Conservation (phyloP, 2,888 invertebrate genomes). For the Sesamia inferens region DNA sequence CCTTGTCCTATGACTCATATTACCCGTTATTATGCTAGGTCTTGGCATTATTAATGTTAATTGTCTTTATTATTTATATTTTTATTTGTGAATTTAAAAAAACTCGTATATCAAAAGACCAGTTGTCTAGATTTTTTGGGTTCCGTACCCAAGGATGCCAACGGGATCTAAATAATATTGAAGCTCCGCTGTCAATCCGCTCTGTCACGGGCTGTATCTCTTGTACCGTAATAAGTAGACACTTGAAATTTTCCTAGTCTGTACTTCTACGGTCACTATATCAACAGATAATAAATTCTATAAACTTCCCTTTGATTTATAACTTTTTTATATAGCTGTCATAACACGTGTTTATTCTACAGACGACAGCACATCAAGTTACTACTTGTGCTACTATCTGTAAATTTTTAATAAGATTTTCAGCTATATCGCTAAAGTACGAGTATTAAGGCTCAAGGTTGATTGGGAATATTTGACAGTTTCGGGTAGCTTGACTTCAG, state of each 20-base stretch:
- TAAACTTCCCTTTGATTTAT: too few species aligned
- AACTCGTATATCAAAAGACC: constrained; percentile 12
- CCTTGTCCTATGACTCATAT: constrained; percentile 53
- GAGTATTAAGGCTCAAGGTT: too few species aligned
- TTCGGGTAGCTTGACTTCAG: too few species aligned
- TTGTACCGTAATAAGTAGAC: neutral
- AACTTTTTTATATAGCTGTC: too few species aligned
- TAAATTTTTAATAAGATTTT: too few species aligned
- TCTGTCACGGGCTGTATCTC: neutral
- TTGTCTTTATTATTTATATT: constrained; percentile 11
- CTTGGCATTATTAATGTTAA: constrained; percentile 31
- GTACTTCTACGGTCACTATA: too few species aligned
- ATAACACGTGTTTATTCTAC: neutral
- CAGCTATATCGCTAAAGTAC: too few species aligned
- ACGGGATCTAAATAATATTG: too few species aligned
- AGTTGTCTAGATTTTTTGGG: neutral
- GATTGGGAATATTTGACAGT: too few species aligned
- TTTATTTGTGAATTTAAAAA: constrained; percentile 10
- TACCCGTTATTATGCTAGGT: constrained; percentile 37
- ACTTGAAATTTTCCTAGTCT: neutral
- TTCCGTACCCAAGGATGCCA: neutral
- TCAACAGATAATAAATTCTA: too few species aligned
- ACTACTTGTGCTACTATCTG: too few species aligned
- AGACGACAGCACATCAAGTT: too few species aligned
- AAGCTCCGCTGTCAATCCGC: neutral